Evolutionary conservation across 2,797 vertebrate genomes (phyloP), one percentile per base, ranked within the genome.

Genomic region (Xerus rutilus): DNA sequence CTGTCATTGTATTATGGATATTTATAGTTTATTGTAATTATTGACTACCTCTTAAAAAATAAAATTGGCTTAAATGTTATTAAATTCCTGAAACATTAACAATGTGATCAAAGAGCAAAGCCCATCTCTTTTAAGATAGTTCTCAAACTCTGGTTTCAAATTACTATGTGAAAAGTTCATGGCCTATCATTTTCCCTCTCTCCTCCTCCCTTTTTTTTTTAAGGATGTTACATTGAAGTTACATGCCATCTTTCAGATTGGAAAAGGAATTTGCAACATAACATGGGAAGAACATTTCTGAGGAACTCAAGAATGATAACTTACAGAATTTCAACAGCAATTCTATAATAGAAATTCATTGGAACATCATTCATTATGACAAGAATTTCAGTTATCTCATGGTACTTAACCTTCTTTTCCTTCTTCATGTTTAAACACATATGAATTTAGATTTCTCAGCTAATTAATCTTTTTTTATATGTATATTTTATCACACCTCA

Each of bases 51-150:
- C 76, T 78, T 89, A 88, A 96, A 90, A 74, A 70, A 86, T 87
- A 91, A 92, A 86, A 93, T 82, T 78, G 57, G 18, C 59, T 92
- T 62, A 67, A 64, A 52, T 78, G n/a, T 93, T 96, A 96, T 96
- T 97, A 96, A 96, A 96, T 96, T 96, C 85, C 69, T 93, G 69
- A 93, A 88, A 96, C 81, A 90, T 96, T 92, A 93, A 95, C 94
- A 95, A 81, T 85, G 86, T 65, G 93, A 97, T 96, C 87, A 97
- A 96, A 97, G 95, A 89, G n/a, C 7, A 87, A 86, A 89, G 23
- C 17, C 14, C 64, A 92, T 67, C 32, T 35, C 54, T 92, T 87
- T 87, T 93, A 92, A 83, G 7, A 49, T 25, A 73, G 39, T 76
- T 79, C 78, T 93, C 81, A 95, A 93, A 64, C 35, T 89, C 35